These are phyloP conservation scores for Smutsia gigantea DNA, from an alignment of 2,797 vertebrate species.

Conservation along the genomic window DNA sequence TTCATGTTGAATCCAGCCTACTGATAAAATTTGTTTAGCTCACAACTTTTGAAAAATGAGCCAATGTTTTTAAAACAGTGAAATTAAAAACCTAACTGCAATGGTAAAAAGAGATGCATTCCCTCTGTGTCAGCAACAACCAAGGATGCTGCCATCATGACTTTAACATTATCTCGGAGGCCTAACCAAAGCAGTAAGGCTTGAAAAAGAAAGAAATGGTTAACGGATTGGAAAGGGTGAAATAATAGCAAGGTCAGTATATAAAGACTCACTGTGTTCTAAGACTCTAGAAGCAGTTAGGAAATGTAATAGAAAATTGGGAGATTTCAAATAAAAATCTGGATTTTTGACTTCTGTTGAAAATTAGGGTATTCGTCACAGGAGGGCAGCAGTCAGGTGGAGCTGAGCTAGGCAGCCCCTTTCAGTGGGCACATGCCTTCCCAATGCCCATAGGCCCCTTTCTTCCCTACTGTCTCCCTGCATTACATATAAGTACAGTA, in stretches of 20 bases:
- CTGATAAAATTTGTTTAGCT: neutral
- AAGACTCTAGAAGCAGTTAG: neutral
- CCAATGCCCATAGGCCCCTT: neutral
- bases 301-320: slow-evolving; percentile 13
- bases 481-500: no score
- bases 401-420: neutral
- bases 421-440: neutral
- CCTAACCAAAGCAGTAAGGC: neutral
- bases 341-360: neutral
- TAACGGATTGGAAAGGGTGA: neutral
- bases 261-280: neutral
- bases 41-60: neutral
- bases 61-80: slow-evolving; percentile 26
- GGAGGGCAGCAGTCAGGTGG: neutral
- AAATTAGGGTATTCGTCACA: neutral
- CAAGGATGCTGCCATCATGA: neutral
- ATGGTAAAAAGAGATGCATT: neutral
- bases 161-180: neutral
- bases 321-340: neutral
- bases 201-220: neutral
- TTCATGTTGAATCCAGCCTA: neutral
- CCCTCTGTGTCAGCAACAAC: neutral
- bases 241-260: neutral
- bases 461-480: neutral
- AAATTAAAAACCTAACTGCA: neutral